Base-by-base conservation (phyloP, 1,140 invertebrate genomes). In the Lepidostoma basale region DNA sequence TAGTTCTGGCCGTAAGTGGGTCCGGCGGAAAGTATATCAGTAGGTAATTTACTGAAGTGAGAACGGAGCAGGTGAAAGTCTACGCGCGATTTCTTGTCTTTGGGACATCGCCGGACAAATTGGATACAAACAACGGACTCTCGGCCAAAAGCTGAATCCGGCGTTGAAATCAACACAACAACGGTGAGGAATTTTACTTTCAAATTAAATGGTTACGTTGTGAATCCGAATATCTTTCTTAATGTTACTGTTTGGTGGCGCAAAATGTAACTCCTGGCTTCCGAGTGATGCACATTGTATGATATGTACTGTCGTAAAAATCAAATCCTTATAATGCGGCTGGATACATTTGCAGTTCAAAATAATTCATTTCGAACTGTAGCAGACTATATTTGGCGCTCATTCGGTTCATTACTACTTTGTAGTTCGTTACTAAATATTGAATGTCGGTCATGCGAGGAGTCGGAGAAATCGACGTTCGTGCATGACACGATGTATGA, bases 161-260 rank as follows among this genome's bases (percentile, higher is more conserved):
- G 59, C 63, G 68, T 47, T 54, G 54, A 58, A 47, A 60, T 60
- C 12, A 10, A 60, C 22, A 63, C 68, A 52, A 60, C 12, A 52
- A 42, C 62, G 68, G 68, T 70, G 62, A 70, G 68, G 56, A 70
- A 65, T 56, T 30, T 26, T 52, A 52, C 47, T 52, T 52, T 52
- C 47, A 30, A 28, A 52, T 30, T 4, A 16, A 16, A 52, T 30
- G 33, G 5, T 28, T 14, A 3, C n/a, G n/a, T n/a, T n/a, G n/a
- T n/a, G n/a, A n/a, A n/a, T n/a, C n/a, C n/a, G n/a, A n/a, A 47
- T 9, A 6, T 20, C 18, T 18, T 22, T 12, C 9, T 36, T 1
- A 9, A 36, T 12, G 14, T 12, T n/a, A 36, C 5, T 36, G 33
- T 36, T 36, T 36, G 33, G 33, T 6, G 10, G 1, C 33, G 14